Base-by-base conservation (phyloP, 2,888 invertebrate genomes). In the Folsomia candida region DNA sequence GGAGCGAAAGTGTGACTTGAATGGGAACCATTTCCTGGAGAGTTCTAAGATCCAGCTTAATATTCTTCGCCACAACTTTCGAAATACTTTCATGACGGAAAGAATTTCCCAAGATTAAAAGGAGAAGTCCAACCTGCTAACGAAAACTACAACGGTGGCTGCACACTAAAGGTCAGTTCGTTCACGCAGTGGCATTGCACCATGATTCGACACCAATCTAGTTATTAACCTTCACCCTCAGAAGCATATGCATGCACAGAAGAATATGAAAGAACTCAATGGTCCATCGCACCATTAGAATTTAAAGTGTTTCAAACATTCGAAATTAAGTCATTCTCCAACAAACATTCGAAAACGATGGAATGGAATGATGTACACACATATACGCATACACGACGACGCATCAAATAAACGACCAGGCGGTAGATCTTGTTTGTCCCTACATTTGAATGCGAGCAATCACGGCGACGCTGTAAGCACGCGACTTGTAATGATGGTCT, bases 241-340 rank as follows among this genome's bases (percentile, higher is more conserved):
- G 22, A 54, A 54, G 6, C n/a, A n/a, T n/a, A n/a, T n/a, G n/a
- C n/a, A n/a, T n/a, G n/a, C n/a, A n/a, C n/a, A n/a, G n/a, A n/a
- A n/a, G n/a, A n/a, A n/a, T n/a, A n/a, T n/a, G n/a, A n/a, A n/a
- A n/a, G 54, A 22, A 54, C 54, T 54, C 20, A 54, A 54, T 54
- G 54, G 54, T 54, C 54, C 54, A 54, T 14, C 20, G 54, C 54
- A 54, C 22, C 54, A 54, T 54, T 54, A 14, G 54, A 54, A 54
- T 54, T 54, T 37, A 37, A 37, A 37, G 37, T 14, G 37, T 37
- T 37, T 37, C 4, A 54, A 54, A 54, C n/a, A 22, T 54, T 54
- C n/a, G 22, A 54, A 54, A 54, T 54, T 20, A 54, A 54, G 54
- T 54, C 54, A 54, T 54, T 54, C 54, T 54, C 54, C n/a, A 6